Evolutionary conservation across 2,113 vertebrate species (phyloP).

Genomic region (Chionodraco myersi): DNA sequence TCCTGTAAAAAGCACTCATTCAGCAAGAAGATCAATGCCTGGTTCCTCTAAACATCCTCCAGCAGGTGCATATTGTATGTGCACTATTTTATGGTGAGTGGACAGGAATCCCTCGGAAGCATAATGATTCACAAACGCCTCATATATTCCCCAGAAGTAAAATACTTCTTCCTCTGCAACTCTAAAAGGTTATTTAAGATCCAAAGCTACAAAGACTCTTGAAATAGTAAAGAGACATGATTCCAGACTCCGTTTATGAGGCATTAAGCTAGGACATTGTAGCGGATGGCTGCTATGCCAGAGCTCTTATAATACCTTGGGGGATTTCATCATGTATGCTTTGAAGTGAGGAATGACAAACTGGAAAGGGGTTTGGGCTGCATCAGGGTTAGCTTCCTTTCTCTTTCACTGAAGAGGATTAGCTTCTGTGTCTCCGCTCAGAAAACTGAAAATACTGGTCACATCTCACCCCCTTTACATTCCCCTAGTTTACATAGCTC

Average conservation of each 20-base stretch:
- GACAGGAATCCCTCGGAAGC: slow-evolving; percentile 26
- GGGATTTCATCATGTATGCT: slow-evolving; percentile 82
- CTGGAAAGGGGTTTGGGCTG: slow-evolving; percentile 71
- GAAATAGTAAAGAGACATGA: slow-evolving; percentile 60
- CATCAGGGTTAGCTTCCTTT: slow-evolving; percentile 70
- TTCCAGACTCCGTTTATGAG: slow-evolving; percentile 75
- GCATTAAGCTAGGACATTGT: slow-evolving; percentile 75
- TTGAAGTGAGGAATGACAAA: slow-evolving; percentile 83
- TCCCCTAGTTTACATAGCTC: slow-evolving; percentile 57
- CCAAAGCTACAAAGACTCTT: slow-evolving; percentile 58
- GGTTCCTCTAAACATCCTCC: slow-evolving; percentile 18
- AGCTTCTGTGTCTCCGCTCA: slow-evolving; percentile 68
- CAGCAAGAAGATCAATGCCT: slow-evolving; percentile 45
- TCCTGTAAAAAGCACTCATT: slow-evolving; percentile 35
- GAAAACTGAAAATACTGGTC: slow-evolving; percentile 47
- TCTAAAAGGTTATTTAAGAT: slow-evolving; percentile 60
- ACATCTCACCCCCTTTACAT: slow-evolving; percentile 41
- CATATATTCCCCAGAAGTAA: slow-evolving; percentile 42
- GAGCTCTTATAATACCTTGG: slow-evolving; percentile 78
- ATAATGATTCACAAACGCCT: slow-evolving; percentile 49
- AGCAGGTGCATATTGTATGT: slow-evolving; percentile 24
- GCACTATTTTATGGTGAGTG: slow-evolving; percentile 29
- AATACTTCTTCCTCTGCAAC: slow-evolving; percentile 43
- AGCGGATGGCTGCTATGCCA: slow-evolving; percentile 69
- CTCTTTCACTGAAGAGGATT: slow-evolving; percentile 72